A percentile compares a stretch with the other conserved stretches of the same genome.
Evolutionary conservation across 2,888 invertebrate genomes (phyloP).

Genomic region (Aphelenchoides bicaudatus): DNA sequence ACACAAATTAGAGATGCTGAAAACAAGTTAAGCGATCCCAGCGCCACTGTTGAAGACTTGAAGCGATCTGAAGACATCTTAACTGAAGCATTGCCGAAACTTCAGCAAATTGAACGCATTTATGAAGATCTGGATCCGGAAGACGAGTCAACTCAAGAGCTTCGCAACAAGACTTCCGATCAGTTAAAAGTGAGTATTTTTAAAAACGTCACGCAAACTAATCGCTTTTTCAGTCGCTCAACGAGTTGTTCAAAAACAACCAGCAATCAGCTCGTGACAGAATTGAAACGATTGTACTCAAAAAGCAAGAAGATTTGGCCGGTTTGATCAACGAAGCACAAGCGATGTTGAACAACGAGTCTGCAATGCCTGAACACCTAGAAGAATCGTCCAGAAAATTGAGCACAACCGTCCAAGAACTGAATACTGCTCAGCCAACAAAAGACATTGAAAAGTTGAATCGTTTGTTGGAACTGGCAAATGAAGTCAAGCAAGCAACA

Average conservation of each 20-base stretch:
- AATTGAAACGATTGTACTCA: not conserved
- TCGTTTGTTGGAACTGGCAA: constrained; percentile 18
- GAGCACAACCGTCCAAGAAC: constrained; percentile 11
- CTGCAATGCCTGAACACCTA: not conserved
- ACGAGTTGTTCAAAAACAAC: constrained; percentile 3
- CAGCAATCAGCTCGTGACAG: not conserved
- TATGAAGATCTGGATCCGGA: constrained; percentile 22
- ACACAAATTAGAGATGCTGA: constrained; percentile 24
- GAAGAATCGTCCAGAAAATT: not conserved
- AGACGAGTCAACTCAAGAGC: constrained; percentile 8
- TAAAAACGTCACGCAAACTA: no score
- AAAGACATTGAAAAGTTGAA: constrained; percentile 11
- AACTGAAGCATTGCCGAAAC: constrained; percentile 3
- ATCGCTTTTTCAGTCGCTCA: no score
- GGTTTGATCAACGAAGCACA: not conserved
- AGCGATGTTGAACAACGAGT: not conserved
- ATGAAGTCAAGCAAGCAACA: not conserved
- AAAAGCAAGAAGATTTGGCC: not conserved
- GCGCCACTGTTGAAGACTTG: constrained; percentile 23
- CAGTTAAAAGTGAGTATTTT: no score
- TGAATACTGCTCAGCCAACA: constrained; percentile 9
- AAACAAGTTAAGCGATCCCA: constrained; percentile 16
- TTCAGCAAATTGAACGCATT: constrained; percentile 9
- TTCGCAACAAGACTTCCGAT: constrained; percentile 17
- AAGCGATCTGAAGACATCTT: constrained; percentile 22